These are phyloP conservation scores for Pycnomerus fuliginosus DNA, from an alignment of 2,888 invertebrate species.

Conservation along the genomic window DNA sequence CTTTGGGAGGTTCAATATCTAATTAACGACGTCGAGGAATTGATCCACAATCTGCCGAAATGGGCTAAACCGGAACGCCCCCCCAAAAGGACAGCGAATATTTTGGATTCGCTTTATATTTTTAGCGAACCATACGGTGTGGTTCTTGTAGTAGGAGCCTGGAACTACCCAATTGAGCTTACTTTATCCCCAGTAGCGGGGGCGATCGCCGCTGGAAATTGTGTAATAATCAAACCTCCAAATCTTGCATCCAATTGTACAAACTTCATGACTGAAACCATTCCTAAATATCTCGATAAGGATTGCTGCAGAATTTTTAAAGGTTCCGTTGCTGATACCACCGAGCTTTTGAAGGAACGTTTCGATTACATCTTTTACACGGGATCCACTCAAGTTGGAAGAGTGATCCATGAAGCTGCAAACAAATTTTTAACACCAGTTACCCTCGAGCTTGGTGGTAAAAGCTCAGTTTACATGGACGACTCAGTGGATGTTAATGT, in stretches of 20 bases:
- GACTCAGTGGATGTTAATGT: conserved; percentile 73
- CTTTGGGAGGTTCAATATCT: conserved; percentile 77
- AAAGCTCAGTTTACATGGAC: conserved; percentile 88
- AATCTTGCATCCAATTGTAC: conserved; percentile 78
- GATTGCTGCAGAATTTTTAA: conserved; percentile 63
- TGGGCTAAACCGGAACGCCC: conserved; percentile 81
- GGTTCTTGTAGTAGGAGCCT: conserved; percentile 83
- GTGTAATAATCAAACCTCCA: conserved; percentile 91
- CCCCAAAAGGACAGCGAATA: conserved; percentile 66
- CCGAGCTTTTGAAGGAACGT: conserved; percentile 65
- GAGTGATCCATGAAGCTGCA: conserved; percentile 69
- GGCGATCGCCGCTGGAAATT: conserved; percentile 92
- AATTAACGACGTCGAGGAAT: conserved; percentile 72
- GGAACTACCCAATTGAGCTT: conserved; percentile 95
- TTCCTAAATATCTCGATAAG: conserved; percentile 90
- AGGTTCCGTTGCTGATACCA: conserved; percentile 67
- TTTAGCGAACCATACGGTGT: conserved; percentile 91
- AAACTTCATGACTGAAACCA: conserved; percentile 67
- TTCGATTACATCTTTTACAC: conserved; percentile 82
- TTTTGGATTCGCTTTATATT: conserved; percentile 73
- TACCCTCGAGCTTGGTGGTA: conserved; percentile 71
- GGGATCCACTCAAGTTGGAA: conserved; percentile 66
- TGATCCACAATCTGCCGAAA: conserved; percentile 68
- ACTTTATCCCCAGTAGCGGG: conserved; percentile 70
- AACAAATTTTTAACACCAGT: conserved; percentile 73